Base-by-base conservation (phyloP, 2,797 vertebrate genomes). In the Ctenosaura bakeri region DNA sequence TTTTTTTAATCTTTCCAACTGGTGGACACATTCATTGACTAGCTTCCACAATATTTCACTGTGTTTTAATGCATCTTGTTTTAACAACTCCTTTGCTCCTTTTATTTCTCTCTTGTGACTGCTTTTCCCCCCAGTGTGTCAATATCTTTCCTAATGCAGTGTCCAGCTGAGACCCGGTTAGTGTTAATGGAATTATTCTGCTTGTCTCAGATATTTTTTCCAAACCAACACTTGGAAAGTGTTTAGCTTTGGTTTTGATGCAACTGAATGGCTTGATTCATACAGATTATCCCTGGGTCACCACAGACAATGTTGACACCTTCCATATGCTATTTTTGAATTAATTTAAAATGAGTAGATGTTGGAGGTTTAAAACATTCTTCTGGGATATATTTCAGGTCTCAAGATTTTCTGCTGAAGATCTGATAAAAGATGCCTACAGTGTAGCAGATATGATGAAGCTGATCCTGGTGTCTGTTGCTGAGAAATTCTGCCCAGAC, bases 361-460 rank as follows among this genome's bases (percentile, higher is more conserved):
- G 9, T 4, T 42, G 88, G 18, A 2, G 12, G 29, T 69, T 54
- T 71, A 14, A 9, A 52, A 5, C 62, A 62, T 84, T 91, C 24
- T 3, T 85, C 52, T 22, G 74, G 66, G 32, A 0, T 0, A 4
- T 8, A 62, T 24, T 81, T 93, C 80, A 80, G 78, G 32, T 85
- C 62, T 87, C 20, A 79, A 0, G 59, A 56, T 87, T 87, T 92
- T 88, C 77, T 83, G 4, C 46, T 88, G 90, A n/a, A 54, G 62
- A 16, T 14, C 13, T 62, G 85, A 88, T 64, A 85, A 78, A 91
- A 94, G 42, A 84, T 77, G 0, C 66, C 0, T 92, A 80, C 86
- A 16, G 32, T 81, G n/a, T 71, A 52, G n/a, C 88, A 82, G 16
- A 93, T 92, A 87, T 82, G 71, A n/a, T 24, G 14, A 85, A 93